phyloP scores from a whole-genome alignment of 2,797 vertebrate species.

The Phataginus tricuspis region DNA sequence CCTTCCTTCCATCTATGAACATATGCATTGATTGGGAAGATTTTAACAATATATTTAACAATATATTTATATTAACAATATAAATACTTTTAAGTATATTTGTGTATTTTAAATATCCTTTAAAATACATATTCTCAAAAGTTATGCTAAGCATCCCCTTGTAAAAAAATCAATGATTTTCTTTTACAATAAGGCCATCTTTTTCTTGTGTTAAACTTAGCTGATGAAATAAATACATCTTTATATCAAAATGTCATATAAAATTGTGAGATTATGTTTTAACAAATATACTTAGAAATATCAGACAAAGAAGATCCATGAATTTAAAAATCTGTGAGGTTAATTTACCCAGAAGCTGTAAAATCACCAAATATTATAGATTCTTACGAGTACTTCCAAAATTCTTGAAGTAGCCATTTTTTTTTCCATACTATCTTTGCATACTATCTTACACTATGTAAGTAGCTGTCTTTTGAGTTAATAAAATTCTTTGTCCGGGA shows the following conservation, averaged over 20 bases:
- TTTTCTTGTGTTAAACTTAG: background rate
- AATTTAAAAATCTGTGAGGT: background rate
- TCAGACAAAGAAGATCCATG: background rate
- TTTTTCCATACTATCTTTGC: background rate
- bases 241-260: background rate
- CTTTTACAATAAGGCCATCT: background rate
- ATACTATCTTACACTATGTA: no score
- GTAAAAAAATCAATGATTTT: background rate
- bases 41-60: background rate
- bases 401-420: background rate
- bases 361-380: background rate
- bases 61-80: no score
- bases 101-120: background rate
- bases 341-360: background rate
- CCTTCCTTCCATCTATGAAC: background rate
- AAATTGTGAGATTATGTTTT: background rate
- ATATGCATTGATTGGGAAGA: background rate
- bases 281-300: background rate
- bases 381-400: background rate
- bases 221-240: background rate
- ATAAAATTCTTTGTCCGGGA: background rate
- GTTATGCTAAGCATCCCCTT: background rate
- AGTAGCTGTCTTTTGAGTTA: background rate
- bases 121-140: background rate
- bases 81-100: background rate